Percentiles rank a stretch among this genome's conserved stretches.
Evolutionary conservation across 2,113 vertebrate species (phyloP).

Genomic region (Limnothrissa miodon): DNA sequence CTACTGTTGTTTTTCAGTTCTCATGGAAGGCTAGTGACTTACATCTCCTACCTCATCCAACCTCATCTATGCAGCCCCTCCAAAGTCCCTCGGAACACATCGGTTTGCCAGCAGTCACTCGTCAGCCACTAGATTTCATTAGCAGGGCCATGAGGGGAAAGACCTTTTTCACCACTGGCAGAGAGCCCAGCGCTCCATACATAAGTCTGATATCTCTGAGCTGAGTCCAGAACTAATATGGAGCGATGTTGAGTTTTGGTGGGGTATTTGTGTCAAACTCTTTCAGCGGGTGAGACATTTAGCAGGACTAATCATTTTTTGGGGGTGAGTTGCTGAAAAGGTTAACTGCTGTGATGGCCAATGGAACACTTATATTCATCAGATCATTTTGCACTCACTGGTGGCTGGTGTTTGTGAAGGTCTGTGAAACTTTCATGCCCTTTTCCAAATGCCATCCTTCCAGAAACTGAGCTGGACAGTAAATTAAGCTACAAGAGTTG

Average conservation of each 20-base stretch:
- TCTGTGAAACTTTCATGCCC: not conserved
- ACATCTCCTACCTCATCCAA: too few relatives aligned
- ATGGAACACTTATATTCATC: constrained; percentile 3
- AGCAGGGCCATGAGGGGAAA: constrained; percentile 51
- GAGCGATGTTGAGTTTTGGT: not conserved
- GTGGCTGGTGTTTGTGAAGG: not conserved
- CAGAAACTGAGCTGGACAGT: not conserved
- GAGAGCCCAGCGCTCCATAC: constrained; percentile 49
- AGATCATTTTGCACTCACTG: not conserved
- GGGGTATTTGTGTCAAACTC: constrained; percentile 22
- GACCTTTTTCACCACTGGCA: constrained; percentile 50
- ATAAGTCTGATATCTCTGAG: constrained; percentile 47
- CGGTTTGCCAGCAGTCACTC: constrained; percentile 38
- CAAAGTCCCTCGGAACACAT: constrained; percentile 38
- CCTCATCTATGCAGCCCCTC: constrained; percentile 23
- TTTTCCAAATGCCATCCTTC: not conserved
- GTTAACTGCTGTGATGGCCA: not conserved
- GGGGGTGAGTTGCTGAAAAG: not conserved
- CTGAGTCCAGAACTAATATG: constrained; percentile 20
- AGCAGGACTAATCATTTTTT: not conserved
- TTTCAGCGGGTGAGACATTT: constrained; percentile 4
- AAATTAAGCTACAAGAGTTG: not conserved
- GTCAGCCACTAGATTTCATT: constrained; percentile 48
- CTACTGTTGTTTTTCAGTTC: not conserved
- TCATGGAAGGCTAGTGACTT: too few relatives aligned